Conservation (phyloP, 2,888 invertebrate species). For the Ennomos erosarius region DNA sequence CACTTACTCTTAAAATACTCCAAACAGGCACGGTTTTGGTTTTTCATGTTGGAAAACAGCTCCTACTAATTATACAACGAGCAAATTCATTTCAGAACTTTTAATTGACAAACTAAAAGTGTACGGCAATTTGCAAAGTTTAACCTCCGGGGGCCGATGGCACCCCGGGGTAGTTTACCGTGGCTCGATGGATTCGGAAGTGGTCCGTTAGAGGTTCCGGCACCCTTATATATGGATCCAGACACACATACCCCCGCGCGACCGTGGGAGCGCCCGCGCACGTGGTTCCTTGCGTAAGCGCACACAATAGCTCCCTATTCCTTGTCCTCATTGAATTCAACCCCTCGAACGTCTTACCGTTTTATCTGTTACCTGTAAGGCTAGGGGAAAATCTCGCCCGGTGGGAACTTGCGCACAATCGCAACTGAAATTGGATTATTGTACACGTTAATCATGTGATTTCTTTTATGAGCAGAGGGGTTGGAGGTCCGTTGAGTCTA, state of each 20-base stretch:
- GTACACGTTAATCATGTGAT: slow-evolving; percentile 64
- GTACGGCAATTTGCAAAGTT: slow-evolving; percentile 39
- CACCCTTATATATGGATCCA: slow-evolving; percentile 71
- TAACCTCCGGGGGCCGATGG: slow-evolving; percentile 60
- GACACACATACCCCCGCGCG: slow-evolving; percentile 59
- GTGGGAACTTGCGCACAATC: slow-evolving; percentile 76
- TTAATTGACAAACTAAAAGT: slow-evolving; percentile 60
- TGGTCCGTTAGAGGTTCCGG: slow-evolving; percentile 54
- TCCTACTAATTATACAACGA: slow-evolving; percentile 59
- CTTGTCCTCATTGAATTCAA: slow-evolving; percentile 74
- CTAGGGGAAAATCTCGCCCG: slow-evolving; percentile 76
- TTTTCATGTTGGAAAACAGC: slow-evolving; percentile 36
- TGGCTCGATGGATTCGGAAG: slow-evolving; percentile 64
- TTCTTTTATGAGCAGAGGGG: slow-evolving; percentile 62
- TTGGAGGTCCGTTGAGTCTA: slow-evolving; percentile 52
- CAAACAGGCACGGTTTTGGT: slow-evolving; percentile 33
- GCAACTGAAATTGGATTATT: slow-evolving; percentile 77
- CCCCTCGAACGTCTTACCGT: slow-evolving; percentile 78
- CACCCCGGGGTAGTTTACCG: slow-evolving; percentile 70
- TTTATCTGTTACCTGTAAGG: slow-evolving; percentile 78
- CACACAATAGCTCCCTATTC: slow-evolving; percentile 76
- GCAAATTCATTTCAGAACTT: slow-evolving; percentile 53
- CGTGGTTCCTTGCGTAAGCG: slow-evolving; percentile 79
- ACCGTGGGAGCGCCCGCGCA: slow-evolving; percentile 79
- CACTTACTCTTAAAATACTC: slow-evolving; percentile 51